Conservation (phyloP, 1,140 invertebrate genomes). For the Mercenaria mercenaria region DNA sequence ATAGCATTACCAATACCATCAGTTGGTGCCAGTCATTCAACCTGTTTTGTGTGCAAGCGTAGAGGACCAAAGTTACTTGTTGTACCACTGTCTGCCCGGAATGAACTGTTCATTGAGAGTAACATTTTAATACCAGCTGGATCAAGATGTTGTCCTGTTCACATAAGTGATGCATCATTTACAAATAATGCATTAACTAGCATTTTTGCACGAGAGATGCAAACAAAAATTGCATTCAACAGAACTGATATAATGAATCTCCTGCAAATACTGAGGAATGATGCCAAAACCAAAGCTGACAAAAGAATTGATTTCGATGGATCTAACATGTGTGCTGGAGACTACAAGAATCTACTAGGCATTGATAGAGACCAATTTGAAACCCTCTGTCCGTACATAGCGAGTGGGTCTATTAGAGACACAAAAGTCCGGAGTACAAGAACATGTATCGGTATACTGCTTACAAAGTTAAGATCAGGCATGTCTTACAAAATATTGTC, state of each 20-base stretch:
- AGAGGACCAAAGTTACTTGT: background rate
- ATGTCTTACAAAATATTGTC: slow-evolving; percentile 40
- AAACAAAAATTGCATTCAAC: no score
- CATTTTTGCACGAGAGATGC: no score
- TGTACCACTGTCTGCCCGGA: no score
- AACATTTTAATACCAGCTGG: no score
- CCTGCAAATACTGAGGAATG: background rate
- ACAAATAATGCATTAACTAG: background rate
- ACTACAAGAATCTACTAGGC: background rate
- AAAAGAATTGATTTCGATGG: no score
- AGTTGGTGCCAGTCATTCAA: background rate
- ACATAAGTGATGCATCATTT: background rate
- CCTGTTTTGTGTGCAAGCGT: background rate
- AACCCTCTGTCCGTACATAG: background rate
- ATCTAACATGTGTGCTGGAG: background rate
- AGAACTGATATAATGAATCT: background rate
- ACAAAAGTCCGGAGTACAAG: slow-evolving; percentile 30
- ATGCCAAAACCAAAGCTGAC: no score
- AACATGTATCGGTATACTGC: slow-evolving; percentile 49
- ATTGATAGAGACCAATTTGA: slow-evolving; percentile 5
- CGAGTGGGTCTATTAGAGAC: slow-evolving; percentile 38
- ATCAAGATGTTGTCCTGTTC: no score
- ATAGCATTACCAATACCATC: slow-evolving; percentile 13
- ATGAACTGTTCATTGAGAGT: no score
- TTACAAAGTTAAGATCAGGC: no score